Evolutionary conservation across 1,140 invertebrate species (phyloP).

Genomic region (Heliothis virescens): DNA sequence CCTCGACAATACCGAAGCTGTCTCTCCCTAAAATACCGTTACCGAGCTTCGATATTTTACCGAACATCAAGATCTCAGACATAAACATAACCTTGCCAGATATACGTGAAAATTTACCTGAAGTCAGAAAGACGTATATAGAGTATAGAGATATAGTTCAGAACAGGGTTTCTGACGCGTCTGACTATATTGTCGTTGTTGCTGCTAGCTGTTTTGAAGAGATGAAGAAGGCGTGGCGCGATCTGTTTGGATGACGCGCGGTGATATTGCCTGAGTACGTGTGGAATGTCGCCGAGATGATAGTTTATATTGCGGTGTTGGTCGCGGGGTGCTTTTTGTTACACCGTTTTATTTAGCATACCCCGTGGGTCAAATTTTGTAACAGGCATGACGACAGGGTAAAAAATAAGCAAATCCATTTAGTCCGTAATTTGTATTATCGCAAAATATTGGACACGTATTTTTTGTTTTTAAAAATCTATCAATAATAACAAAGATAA

Average conservation of each 20-base stretch:
- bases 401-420: too few species aligned
- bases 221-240: conserved; percentile 72
- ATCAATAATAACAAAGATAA: too few species aligned
- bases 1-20: conserved; percentile 63
- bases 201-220: conserved; percentile 79
- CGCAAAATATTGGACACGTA: too few species aligned
- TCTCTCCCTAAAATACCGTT: conserved; percentile 71
- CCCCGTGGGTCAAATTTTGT: too few species aligned
- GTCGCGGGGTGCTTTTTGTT: not conserved
- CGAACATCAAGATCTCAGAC: conserved; percentile 66
- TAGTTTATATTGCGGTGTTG: not conserved
- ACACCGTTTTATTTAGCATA: too few species aligned
- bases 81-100: conserved; percentile 77
- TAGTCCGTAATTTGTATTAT: too few species aligned
- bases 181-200: conserved; percentile 74
- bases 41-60: conserved; percentile 58
- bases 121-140: conserved; percentile 74
- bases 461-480: too few species aligned
- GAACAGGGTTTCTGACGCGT: conserved; percentile 76
- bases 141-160: conserved; percentile 80
- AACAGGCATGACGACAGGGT: too few species aligned
- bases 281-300: conserved; percentile 16
- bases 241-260: conserved; percentile 68
- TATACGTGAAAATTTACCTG: conserved; percentile 67
- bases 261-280: not conserved